Percentiles rank a stretch among this genome's conserved stretches.
Evolutionary conservation across 2,797 vertebrate genomes (phyloP).

Genomic region (Fistularia commersonii): DNA sequence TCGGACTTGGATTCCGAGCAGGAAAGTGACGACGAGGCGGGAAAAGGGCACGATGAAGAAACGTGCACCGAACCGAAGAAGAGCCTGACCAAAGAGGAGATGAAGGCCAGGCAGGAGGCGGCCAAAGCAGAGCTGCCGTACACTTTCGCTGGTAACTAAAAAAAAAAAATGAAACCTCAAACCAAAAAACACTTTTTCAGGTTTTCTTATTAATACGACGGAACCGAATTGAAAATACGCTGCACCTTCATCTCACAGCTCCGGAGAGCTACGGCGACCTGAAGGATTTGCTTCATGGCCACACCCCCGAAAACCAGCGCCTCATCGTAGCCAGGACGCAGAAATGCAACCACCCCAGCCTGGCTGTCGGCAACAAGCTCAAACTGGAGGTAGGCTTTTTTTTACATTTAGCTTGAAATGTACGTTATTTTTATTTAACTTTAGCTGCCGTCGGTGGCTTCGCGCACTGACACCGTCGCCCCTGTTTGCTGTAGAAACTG

Average conservation of each 20-base stretch:
- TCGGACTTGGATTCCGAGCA: constrained; percentile 63
- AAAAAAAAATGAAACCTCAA: no score
- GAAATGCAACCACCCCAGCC: constrained; percentile 90
- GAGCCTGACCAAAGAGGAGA: constrained; percentile 44
- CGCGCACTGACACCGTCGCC: background rate
- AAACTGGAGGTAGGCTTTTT: constrained; percentile 81
- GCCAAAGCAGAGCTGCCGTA: constrained; percentile 86
- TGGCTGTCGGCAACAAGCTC: constrained; percentile 87
- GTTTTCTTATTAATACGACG: no score
- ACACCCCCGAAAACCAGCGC: constrained; percentile 80
- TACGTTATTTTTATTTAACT: no score
- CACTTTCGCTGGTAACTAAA: constrained; percentile 81
- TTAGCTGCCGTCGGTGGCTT: background rate
- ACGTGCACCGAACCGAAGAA: constrained; percentile 4
- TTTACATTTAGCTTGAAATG: background rate
- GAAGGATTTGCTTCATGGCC: constrained; percentile 75
- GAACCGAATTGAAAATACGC: background rate
- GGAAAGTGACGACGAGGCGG: constrained; percentile 68
- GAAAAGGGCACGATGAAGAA: constrained; percentile 9
- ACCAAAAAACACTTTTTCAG: no score
- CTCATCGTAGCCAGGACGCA: constrained; percentile 85
- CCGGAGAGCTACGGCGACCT: constrained; percentile 81
- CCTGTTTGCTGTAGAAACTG: constrained; percentile 79
- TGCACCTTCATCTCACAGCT: constrained; percentile 59
- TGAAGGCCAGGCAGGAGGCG: constrained; percentile 57